phyloP scores from a whole-genome alignment of 2,797 vertebrate species.

The Takifugu rubripes region DNA sequence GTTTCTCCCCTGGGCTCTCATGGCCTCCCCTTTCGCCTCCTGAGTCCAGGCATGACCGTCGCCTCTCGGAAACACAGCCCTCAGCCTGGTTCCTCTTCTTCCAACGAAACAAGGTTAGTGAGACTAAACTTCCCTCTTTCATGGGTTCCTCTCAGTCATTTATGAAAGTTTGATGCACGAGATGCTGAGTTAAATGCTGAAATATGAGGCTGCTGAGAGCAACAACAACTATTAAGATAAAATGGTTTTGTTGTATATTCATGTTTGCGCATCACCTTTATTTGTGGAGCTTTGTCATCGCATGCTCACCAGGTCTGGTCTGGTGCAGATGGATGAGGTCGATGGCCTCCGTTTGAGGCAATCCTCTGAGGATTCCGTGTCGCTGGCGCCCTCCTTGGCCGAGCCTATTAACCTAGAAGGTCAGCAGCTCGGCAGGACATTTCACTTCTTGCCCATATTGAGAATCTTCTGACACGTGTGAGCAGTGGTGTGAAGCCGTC shows the following conservation, averaged over 20 bases:
- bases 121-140: not conserved
- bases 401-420: conserved; percentile 87
- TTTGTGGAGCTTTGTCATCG: conserved; percentile 24
- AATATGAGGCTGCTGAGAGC: too few species aligned
- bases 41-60: conserved; percentile 53
- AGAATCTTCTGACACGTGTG: too few species aligned
- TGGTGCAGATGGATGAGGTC: conserved; percentile 86
- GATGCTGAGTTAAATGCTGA: too few species aligned
- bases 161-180: too few species aligned
- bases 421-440: conserved; percentile 50
- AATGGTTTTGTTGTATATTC: not conserved
- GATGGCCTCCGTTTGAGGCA: conserved; percentile 76
- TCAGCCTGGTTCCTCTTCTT: conserved; percentile 32
- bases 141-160: not conserved
- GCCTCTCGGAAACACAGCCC: conserved; percentile 21
- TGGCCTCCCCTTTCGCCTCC: conserved; percentile 31
- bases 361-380: conserved; percentile 77
- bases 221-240: too few species aligned
- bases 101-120: conserved; percentile 48
- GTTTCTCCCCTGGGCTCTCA: conserved; percentile 25
- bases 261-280: conserved; percentile 27
- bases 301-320: conserved; percentile 53
- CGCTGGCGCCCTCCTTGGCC: conserved; percentile 58
- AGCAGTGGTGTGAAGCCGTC: not conserved
- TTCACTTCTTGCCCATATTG: too few species aligned